These are phyloP conservation scores for Ranitomeya imitator DNA, from an alignment of 2,113 vertebrate species.

Conservation along the genomic window DNA sequence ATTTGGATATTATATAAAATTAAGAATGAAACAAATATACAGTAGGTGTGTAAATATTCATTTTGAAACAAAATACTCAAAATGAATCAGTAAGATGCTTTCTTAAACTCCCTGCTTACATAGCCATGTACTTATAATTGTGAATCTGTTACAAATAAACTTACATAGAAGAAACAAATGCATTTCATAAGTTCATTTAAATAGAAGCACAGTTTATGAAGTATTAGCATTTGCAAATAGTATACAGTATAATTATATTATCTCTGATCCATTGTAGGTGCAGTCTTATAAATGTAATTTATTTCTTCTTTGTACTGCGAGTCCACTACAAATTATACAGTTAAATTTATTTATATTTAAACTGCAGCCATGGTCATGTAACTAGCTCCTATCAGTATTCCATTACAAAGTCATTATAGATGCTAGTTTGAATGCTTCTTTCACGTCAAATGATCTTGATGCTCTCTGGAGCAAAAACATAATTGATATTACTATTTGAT, in stretches of 20 bases:
- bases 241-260: background rate
- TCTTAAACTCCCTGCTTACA: too few species aligned
- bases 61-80: too few species aligned
- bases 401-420: background rate
- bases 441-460: conserved; percentile 33
- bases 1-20: too few species aligned
- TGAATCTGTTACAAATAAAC: background rate
- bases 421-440: conserved; percentile 52
- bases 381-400: background rate
- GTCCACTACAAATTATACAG: conserved; percentile 27
- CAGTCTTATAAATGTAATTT: conserved; percentile 12
- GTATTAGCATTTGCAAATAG: background rate
- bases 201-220: background rate
- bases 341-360: background rate
- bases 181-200: background rate
- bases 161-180: background rate
- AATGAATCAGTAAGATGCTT: background rate
- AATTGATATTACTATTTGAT: conserved; percentile 37
- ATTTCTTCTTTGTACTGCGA: conserved; percentile 19
- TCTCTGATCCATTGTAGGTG: background rate
- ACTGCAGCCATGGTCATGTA: conserved; percentile 2
- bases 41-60: too few species aligned
- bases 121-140: background rate
- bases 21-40: too few species aligned
- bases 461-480: conserved; percentile 39